phyloP scores from a whole-genome alignment of 2,797 vertebrate species.

The Anisognathus igniventris region DNA sequence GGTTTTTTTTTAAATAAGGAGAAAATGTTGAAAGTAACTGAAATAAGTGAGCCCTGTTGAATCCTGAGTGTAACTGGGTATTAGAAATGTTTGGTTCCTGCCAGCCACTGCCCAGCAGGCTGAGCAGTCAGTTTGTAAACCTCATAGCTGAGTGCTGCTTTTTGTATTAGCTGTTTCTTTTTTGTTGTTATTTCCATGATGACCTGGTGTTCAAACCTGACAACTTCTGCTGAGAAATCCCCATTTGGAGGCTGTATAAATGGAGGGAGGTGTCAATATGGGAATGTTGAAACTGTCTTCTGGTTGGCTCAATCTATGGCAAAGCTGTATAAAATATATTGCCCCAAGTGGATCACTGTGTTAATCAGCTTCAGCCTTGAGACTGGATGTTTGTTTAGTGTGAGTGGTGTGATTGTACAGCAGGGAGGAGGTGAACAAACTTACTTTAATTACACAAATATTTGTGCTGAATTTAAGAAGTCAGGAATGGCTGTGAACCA shows the following conservation, averaged over 20 bases:
- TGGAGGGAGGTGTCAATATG: accelerated
- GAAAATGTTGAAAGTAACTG: background rate
- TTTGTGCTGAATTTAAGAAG: background rate
- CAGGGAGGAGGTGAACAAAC: background rate
- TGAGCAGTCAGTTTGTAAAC: background rate
- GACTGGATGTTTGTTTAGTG: background rate
- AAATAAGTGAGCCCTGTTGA: background rate
- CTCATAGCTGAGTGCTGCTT: accelerated
- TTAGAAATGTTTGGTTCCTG: background rate
- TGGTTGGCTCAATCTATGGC: background rate
- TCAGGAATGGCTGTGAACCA: accelerated
- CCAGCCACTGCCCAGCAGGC: too few species aligned
- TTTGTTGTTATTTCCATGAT: background rate
- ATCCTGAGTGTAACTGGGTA: background rate
- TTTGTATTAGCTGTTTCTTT: background rate
- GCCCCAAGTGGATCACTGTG: accelerated
- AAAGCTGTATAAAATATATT: background rate
- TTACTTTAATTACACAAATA: background rate
- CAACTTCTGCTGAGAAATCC: background rate
- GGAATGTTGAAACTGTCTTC: background rate
- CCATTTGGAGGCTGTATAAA: accelerated
- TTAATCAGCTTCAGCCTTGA: background rate
- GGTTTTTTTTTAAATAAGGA: background rate
- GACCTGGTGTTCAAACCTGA: background rate
- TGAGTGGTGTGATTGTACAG: background rate